These are phyloP conservation scores for Ammodytes marinus DNA, from an alignment of 2,113 vertebrate genomes.

Conservation along the genomic window DNA sequence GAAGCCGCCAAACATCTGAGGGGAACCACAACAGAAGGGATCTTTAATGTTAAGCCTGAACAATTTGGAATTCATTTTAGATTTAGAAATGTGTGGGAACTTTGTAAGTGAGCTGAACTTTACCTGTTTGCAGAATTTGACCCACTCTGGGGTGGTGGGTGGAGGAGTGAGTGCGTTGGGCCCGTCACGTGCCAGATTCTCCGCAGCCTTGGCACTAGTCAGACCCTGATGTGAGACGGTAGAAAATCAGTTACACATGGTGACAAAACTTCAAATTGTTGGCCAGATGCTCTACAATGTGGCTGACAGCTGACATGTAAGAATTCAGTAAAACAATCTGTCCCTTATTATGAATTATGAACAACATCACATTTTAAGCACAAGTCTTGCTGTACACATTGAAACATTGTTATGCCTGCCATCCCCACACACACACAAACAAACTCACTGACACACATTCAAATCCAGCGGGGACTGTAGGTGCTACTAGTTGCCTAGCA, in stretches of 20 bases:
- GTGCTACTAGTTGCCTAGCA: conserved; percentile 61
- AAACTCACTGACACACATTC: conserved; percentile 25
- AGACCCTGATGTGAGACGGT: conserved; percentile 74
- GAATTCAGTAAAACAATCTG: not conserved
- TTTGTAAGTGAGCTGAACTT: not conserved
- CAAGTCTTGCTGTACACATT: not conserved
- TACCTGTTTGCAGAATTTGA: conserved; percentile 94
- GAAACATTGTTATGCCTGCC: not conserved
- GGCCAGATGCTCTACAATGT: not conserved
- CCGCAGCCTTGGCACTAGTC: conserved; percentile 86
- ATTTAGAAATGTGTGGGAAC: not conserved
- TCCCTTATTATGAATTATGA: not conserved
- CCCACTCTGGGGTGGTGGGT: conserved; percentile 97
- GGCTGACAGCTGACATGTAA: not conserved
- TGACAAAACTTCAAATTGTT: not conserved
- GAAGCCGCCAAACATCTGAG: conserved; percentile 84
- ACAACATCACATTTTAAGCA: not conserved
- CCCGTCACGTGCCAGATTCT: conserved; percentile 94
- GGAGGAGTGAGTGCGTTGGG: conserved; percentile 96
- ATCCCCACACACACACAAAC: not conserved
- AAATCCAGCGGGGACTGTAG: conserved; percentile 37
- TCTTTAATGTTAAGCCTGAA: not conserved
- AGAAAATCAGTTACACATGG: too few relatives aligned
- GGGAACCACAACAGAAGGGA: not conserved
- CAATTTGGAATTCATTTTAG: not conserved